Conservation (phyloP, 2,797 vertebrate species). For the Antennarius maculatus region DNA sequence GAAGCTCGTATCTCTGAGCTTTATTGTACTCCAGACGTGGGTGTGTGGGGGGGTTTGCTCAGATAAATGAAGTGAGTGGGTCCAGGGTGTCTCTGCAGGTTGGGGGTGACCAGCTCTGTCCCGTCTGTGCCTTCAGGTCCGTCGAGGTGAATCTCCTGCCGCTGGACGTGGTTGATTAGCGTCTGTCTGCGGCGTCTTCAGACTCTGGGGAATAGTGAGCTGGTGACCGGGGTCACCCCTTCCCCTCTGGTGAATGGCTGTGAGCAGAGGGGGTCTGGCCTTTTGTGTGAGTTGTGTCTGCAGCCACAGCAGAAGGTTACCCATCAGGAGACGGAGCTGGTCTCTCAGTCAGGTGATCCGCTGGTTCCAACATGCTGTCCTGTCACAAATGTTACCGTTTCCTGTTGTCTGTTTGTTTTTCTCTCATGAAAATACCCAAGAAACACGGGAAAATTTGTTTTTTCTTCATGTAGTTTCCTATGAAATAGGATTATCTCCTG, state of each 20-base stretch:
- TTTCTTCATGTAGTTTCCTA: no score
- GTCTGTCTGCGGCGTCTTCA: conserved; percentile 2
- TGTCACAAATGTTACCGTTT: no score
- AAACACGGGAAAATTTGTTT: no score
- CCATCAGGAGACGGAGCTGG: conserved; percentile 61
- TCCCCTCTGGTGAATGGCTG: conserved; percentile 81
- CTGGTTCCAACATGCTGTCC: neutral
- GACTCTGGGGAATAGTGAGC: conserved; percentile 59
- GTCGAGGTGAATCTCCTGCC: neutral
- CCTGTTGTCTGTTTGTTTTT: no score
- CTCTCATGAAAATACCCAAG: no score
- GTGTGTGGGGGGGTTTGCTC: no score
- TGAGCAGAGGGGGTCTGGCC: conserved; percentile 77
- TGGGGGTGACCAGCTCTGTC: neutral
- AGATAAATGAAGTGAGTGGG: no score
- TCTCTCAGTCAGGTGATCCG: conserved; percentile 73
- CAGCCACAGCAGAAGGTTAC: conserved; percentile 67
- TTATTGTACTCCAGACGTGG: no score
- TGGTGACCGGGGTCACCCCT: conserved; percentile 58
- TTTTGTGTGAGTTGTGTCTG: conserved; percentile 78
- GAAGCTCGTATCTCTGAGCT: no score
- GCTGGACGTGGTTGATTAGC: neutral
- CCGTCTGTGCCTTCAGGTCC: conserved; percentile 30
- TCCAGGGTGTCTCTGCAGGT: no score
- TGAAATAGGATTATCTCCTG: no score